Conservation (phyloP, 2,888 invertebrate species). For the Ormia ochracea region DNA sequence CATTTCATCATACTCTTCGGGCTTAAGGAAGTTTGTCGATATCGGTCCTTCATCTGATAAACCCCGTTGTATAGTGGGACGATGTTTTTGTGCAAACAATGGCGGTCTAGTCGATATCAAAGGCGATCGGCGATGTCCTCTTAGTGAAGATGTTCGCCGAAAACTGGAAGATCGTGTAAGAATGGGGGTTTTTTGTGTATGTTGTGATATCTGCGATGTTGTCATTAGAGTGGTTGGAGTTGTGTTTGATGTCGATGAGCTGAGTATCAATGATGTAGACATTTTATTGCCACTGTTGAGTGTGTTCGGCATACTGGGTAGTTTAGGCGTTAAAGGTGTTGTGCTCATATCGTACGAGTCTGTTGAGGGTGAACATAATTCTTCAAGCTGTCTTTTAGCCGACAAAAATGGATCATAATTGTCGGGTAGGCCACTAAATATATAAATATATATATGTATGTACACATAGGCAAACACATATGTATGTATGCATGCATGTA, state of each 20-base stretch:
- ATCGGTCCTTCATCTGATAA: conserved; percentile 77
- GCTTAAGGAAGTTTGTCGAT: conserved; percentile 75
- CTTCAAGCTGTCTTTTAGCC: conserved; percentile 89
- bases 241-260: conserved; percentile 58
- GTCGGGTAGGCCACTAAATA: conserved; percentile 68
- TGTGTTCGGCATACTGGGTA: conserved; percentile 51
- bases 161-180: conserved; percentile 70
- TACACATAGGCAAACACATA: no score
- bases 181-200: conserved; percentile 50
- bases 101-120: conserved; percentile 70
- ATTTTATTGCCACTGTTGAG: conserved; percentile 60
- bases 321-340: conserved; percentile 59
- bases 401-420: conserved; percentile 86
- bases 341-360: conserved; percentile 68
- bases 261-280: conserved; percentile 69
- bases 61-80: conserved; percentile 76
- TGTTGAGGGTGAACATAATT: conserved; percentile 84
- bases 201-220: conserved; percentile 46
- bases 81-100: conserved; percentile 72
- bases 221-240: conserved; percentile 45
- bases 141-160: conserved; percentile 74
- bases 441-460: no score
- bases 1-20: conserved; percentile 77
- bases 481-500: no score
- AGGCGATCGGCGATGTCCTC: conserved; percentile 74